phyloP scores from a whole-genome alignment of 2,888 invertebrate species.

The Cryptops parisi region DNA sequence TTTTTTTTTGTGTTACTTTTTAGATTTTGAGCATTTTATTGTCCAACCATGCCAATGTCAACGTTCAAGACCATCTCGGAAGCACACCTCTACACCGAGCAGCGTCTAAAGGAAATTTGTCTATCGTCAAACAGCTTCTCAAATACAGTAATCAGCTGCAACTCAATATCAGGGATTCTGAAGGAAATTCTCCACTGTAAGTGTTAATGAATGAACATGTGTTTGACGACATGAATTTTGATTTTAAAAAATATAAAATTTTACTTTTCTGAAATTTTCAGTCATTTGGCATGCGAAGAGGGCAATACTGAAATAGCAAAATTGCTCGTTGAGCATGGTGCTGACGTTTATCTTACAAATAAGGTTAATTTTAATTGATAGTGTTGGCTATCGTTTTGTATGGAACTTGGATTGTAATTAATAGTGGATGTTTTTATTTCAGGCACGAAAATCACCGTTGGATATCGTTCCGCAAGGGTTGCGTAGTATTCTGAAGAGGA shows the following conservation, averaged over 20 bases:
- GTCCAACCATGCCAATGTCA: conserved; percentile 50
- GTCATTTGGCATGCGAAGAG: conserved; percentile 70
- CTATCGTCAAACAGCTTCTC: conserved; percentile 51
- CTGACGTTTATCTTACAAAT: conserved; percentile 43
- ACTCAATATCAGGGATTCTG: conserved; percentile 46
- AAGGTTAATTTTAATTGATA: too few relatives aligned
- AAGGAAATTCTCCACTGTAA: conserved; percentile 61
- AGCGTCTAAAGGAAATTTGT: conserved; percentile 55
- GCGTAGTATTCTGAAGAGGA: conserved; percentile 4
- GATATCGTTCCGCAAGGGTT: conserved; percentile 35
- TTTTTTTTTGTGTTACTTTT: neutral
- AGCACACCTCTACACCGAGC: conserved; percentile 66
- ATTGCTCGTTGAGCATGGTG: conserved; percentile 50
- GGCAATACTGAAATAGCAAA: conserved; percentile 50
- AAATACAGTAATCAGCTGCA: conserved; percentile 35
- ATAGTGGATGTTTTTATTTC: too few relatives aligned
- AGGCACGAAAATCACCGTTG: conserved; percentile 44
- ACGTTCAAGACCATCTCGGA: conserved; percentile 49
- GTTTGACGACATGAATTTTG: neutral
- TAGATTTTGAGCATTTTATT: conserved; percentile 53
- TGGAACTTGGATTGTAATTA: too few relatives aligned
- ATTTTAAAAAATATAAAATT: neutral
- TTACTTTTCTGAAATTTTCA: conserved; percentile 27
- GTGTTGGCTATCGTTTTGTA: too few relatives aligned
- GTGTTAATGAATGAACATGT: too few relatives aligned